phyloP scores from a whole-genome alignment of 2,113 vertebrate genomes.

The Oophaga pumilio region DNA sequence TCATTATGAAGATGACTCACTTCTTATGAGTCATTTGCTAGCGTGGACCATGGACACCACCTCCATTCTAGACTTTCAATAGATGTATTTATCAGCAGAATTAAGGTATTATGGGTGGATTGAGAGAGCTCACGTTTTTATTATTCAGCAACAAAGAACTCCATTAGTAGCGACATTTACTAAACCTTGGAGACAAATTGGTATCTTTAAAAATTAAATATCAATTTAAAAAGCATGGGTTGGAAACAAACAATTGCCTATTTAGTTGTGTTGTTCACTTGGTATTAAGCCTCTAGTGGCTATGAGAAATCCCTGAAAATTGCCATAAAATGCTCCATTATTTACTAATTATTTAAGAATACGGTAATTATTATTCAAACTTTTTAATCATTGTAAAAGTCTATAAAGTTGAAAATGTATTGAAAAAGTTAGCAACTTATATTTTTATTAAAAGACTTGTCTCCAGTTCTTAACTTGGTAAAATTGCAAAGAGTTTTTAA shows the following conservation, averaged over 20 bases:
- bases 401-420: too few relatives aligned
- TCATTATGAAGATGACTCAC: conserved; percentile 30
- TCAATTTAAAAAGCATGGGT: neutral
- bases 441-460: too few relatives aligned
- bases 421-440: too few relatives aligned
- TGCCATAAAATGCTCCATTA: too few relatives aligned
- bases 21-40: neutral
- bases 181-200: neutral
- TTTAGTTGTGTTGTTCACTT: neutral
- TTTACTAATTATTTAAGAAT: too few relatives aligned
- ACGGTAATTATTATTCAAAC: too few relatives aligned
- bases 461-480: too few relatives aligned
- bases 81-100: neutral
- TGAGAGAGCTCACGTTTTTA: neutral
- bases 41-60: neutral
- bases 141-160: neutral
- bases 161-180: neutral
- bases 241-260: neutral
- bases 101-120: conserved; percentile 15
- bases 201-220: conserved; percentile 8
- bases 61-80: neutral
- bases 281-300: neutral
- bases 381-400: too few relatives aligned
- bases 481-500: too few relatives aligned
- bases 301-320: neutral